A percentile compares a stretch with the other conserved stretches of the same genome.
Conservation (phyloP, 30 jellyfish, hydroid and myxozoan species). For the Rhopilema esculentum region DNA sequence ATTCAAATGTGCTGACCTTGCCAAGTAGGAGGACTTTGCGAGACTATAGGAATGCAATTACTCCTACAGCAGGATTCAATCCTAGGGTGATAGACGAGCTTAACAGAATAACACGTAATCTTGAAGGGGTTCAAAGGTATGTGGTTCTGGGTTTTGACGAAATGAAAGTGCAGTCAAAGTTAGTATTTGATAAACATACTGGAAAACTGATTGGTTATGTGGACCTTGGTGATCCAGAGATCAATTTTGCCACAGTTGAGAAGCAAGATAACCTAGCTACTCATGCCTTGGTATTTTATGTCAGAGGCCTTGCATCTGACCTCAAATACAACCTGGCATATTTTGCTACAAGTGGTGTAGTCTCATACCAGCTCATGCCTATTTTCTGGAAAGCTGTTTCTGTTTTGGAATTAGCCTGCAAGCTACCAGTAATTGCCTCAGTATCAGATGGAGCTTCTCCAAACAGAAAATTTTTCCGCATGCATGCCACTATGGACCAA, state of each 20-base stretch:
- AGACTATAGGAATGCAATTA: background rate
- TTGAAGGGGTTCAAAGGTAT: background rate
- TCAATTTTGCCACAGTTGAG: conserved; percentile 25
- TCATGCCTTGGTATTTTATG: conserved; percentile 50
- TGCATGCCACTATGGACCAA: conserved; percentile 1
- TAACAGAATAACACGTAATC: background rate
- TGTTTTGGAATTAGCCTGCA: conserved; percentile 9
- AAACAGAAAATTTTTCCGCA: conserved; percentile 45
- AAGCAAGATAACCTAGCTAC: conserved; percentile 38
- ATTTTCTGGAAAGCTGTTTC: conserved; percentile 67
- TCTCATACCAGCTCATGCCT: conserved; percentile 7
- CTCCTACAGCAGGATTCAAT: conserved; percentile 26
- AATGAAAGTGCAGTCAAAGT: conserved; percentile 37
- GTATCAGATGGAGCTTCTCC: conserved; percentile 74
- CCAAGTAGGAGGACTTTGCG: conserved; percentile 39
- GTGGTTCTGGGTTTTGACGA: conserved; percentile 25
- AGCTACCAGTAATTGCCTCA: conserved; percentile 23
- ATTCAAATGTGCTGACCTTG: conserved; percentile 9
- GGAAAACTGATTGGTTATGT: conserved; percentile 51
- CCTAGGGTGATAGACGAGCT: background rate
- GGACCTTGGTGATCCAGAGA: conserved; percentile 63
- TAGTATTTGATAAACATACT: conserved; percentile 41
- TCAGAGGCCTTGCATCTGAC: conserved; percentile 42
- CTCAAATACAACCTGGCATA: conserved; percentile 31
- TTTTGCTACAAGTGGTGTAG: conserved; percentile 14